Evolutionary conservation across 2,797 vertebrate species (phyloP).

Genomic region (Cebuella pygmaea): DNA sequence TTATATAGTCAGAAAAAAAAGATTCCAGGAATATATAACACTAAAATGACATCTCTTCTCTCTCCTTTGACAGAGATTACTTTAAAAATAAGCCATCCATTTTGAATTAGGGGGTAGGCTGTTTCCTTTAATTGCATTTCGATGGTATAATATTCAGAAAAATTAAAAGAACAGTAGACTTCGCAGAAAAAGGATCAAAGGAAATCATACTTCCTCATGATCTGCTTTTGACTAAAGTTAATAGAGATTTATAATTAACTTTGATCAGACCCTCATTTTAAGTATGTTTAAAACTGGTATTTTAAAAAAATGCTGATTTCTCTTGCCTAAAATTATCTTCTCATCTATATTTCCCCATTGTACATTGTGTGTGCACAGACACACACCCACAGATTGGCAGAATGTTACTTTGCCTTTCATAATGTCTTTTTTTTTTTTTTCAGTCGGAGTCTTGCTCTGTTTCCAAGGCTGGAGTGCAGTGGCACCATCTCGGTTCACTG

Average conservation of each 20-base stretch:
- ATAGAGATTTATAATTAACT: slow-evolving; percentile 55
- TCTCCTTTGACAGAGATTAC: not conserved
- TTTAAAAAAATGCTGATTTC: not conserved
- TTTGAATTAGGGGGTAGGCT: not conserved
- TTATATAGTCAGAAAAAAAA: not conserved
- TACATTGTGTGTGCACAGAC: fast-evolving
- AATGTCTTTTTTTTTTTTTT: not conserved
- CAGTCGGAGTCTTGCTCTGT: not conserved
- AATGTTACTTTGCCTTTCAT: not conserved
- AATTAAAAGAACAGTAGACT: not conserved
- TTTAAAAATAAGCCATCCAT: not conserved
- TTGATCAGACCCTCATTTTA: slow-evolving; percentile 61
- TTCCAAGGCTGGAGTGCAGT: not conserved
- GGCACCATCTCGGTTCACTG: not conserved
- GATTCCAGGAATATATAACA: not conserved
- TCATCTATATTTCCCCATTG: not conserved
- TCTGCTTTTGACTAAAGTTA: slow-evolving; percentile 66
- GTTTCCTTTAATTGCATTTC: not conserved
- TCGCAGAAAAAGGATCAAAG: not conserved
- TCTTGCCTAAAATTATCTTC: not conserved
- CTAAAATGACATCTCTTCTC: not conserved
- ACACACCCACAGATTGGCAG: not conserved
- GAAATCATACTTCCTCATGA: not conserved
- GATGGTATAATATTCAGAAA: not conserved
- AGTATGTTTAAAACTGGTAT: slow-evolving; percentile 74